phyloP scores from a whole-genome alignment of 2,113 vertebrate genomes.

The Choloepus hoffmanni region DNA sequence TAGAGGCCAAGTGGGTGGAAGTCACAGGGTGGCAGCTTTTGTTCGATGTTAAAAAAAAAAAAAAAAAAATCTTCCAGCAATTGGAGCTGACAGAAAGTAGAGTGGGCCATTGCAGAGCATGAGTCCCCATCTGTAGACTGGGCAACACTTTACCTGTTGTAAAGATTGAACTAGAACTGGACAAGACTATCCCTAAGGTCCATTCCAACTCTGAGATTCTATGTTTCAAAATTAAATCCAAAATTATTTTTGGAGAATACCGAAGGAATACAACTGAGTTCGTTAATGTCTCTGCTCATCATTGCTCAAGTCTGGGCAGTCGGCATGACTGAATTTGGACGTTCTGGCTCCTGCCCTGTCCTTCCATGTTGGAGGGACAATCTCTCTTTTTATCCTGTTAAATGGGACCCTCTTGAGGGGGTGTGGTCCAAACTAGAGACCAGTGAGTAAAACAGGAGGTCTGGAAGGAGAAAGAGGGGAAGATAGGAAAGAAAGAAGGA shows the following conservation, averaged over 20 bases:
- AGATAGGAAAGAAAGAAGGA: not conserved
- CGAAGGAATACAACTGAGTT: not conserved
- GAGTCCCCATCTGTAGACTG: not conserved
- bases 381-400: not conserved
- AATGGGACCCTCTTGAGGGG: not conserved
- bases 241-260: not conserved
- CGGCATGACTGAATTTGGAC: not conserved
- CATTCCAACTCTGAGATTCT: not conserved
- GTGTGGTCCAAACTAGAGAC: not conserved
- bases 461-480: not conserved
- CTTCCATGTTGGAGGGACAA: not conserved
- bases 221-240: not conserved
- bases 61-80: not conserved
- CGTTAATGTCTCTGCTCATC: not conserved
- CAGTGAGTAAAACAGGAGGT: not conserved
- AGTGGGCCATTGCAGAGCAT: accelerated
- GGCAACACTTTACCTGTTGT: not conserved
- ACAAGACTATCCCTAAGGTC: not conserved
- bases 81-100: not conserved
- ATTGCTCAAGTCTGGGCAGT: not conserved
- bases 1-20: not conserved
- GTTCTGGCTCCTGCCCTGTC: not conserved
- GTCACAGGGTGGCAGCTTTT: not conserved
- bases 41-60: not conserved
- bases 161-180: not conserved